Evolutionary conservation across 2,888 invertebrate species (phyloP), one percentile per base, ranked within the genome.

Genomic region (Agapetus fuscipes): DNA sequence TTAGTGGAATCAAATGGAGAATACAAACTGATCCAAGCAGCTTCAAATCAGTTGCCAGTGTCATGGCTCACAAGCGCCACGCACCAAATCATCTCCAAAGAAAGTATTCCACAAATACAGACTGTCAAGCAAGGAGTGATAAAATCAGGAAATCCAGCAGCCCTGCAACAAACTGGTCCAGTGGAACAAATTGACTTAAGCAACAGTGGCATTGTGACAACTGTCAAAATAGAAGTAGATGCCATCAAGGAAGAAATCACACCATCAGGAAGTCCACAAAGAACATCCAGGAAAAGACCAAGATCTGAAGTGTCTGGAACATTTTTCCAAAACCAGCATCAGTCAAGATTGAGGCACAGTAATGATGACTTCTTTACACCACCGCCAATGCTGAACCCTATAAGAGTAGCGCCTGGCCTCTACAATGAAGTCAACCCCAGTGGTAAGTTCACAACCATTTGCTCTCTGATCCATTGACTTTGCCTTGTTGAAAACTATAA

Each of bases 351-450:
- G 33, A 54, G 61, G 48, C 59, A 60, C 39, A 63, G 57, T 29
- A 61, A 58, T 40, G 61, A 57, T 48, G 59, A 57, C 3, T 74
- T 75, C 43, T 97, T 87, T 61, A 96, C 95, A 0, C 95, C 97
- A 10, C 86, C 90, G 17, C 97, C 97, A 0, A 87, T 97, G 55
- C 67, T 97, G 37, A 89, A 91, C 56, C 97, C 97, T 0, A 83
- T 89, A 43, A 74, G 97, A 47, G 79, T 81, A 48, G 93, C 93
- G 1, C 75, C 86, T 0, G 96, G 96, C 1, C 70, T 96, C 3
- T 91, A 83, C 56, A 75, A 77, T 53, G 71, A 72, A 47, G 58
- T 67, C 3, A 37, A 40, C 30, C 44, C 44, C 4, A 42, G 30
- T 37, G 41, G 47, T 47, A 47, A 43, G 39, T 43, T 2, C 12